Evolutionary conservation across 2,113 vertebrate genomes (phyloP).

Genomic region (Syngnathoides biaculeatus): DNA sequence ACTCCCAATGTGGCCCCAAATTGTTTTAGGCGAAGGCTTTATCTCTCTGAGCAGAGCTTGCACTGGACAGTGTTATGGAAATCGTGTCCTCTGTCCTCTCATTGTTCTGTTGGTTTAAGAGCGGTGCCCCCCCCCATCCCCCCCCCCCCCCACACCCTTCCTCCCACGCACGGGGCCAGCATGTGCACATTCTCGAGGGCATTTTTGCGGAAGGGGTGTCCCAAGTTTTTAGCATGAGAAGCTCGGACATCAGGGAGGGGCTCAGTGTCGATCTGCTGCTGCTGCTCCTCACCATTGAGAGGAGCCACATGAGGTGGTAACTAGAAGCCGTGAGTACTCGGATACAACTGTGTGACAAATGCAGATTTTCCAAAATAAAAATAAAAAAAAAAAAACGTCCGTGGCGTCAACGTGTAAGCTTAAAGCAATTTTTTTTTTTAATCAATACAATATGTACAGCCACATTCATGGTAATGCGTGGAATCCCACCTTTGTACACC

Average conservation of each 20-base stretch:
- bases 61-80: conserved; percentile 60
- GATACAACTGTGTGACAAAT: not conserved
- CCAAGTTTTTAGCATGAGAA: too few species aligned
- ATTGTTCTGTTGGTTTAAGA: conserved; percentile 53
- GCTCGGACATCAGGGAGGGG: too few species aligned
- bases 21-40: not conserved
- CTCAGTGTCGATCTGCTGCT: too few species aligned
- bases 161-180: conserved; percentile 28
- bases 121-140: conserved; percentile 14
- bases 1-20: not conserved
- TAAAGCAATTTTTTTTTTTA: conserved; percentile 80
- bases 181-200: conserved; percentile 40
- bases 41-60: not conserved
- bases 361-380: conserved; percentile 6
- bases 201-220: conserved; percentile 24
- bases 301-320: too few species aligned
- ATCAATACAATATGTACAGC: conserved; percentile 89
- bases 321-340: conserved; percentile 36
- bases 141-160: conserved; percentile 1
- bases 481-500: conserved; percentile 83
- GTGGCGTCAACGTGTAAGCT: conserved; percentile 53
- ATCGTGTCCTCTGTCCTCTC: conserved; percentile 54
- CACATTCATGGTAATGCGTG: conserved; percentile 83
- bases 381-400: conserved; percentile 19
- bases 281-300: too few species aligned